Conservation (phyloP, 2,113 vertebrate species). For the Salvelinus sp. region DNA sequence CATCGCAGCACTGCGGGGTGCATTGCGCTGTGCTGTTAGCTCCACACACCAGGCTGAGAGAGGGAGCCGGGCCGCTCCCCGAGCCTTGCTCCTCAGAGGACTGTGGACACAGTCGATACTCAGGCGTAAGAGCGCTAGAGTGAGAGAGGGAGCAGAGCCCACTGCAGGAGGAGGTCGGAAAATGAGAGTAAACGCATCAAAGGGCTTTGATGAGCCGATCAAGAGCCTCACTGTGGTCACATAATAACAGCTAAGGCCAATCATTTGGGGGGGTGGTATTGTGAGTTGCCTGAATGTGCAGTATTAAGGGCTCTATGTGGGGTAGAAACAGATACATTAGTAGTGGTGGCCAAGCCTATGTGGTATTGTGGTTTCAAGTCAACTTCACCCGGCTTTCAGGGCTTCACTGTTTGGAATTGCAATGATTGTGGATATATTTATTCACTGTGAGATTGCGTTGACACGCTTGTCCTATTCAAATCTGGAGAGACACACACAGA, state of each 20-base stretch:
- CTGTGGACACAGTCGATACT: too few relatives aligned
- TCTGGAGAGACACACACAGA: too few relatives aligned
- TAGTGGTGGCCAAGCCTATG: too few relatives aligned
- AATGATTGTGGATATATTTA: too few relatives aligned
- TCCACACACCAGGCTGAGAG: background rate
- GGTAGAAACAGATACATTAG: background rate
- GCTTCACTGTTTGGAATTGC: too few relatives aligned
- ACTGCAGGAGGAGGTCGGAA: background rate
- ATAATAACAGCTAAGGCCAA: background rate
- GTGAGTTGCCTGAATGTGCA: background rate
- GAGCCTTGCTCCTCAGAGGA: too few relatives aligned
- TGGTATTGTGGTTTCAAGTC: too few relatives aligned
- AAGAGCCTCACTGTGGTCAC: background rate
- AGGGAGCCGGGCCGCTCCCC: too few relatives aligned
- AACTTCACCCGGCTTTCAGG: too few relatives aligned
- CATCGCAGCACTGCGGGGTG: background rate
- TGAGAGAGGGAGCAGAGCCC: background rate
- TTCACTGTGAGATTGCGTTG: too few relatives aligned
- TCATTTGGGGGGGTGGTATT: background rate
- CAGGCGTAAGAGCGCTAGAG: background rate
- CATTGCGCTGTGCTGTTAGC: background rate
- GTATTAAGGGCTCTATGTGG: background rate
- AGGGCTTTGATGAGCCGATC: background rate
- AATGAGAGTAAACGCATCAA: background rate
- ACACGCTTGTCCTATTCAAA: too few relatives aligned